Evolutionary conservation across 2,113 vertebrate genomes (phyloP), one percentile per base, ranked within the genome.

Genomic region (Synodontis membranacea): DNA sequence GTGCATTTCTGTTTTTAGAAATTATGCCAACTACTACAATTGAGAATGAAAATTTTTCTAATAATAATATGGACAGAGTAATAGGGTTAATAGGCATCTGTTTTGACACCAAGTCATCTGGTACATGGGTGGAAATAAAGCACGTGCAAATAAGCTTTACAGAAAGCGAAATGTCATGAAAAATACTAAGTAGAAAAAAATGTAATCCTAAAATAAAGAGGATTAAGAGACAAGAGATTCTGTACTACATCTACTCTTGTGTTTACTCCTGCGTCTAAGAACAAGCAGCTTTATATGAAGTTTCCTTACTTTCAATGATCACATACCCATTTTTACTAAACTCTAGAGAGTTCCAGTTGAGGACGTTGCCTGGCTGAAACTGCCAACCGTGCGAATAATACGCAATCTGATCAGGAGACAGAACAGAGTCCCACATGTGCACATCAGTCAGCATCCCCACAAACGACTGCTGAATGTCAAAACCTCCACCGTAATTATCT

Each of bases 391-490:
- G 37, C 39, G 72, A 19, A 48, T 82, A 86, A 34, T 74, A 82
- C 3, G 17, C 31, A 74, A 93, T 81, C 78, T 93, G 85, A 42
- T 3, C 0, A 1, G 52, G 8, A 28, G 90, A n/a, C 34, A 90
- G 28, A 10, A 88, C 60, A 0, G 79, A 31, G 86, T 92, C 83
- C 92, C 89, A 92, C 90, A 90, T 84, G 83, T 93, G 90, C 11
- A 93, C 9, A 25, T 86, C 37, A 4, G 87, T 87, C 37, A 92
- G 82, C 88, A 86, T 85, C 28, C 91, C 89, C 12, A 91, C n/a
- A 52, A 91, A 92, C 12, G 78, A 88, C 50, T 90, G 86, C 3
- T 0, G 1, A 7, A 2, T 23, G 15, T 88, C 76, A 10, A 92
- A 92, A 1, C 46, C 50, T 1, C 86, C 78, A 0, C 89, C 88